Conservation (phyloP, 1,140 invertebrate species). For the Stegodyphus mimosarum region DNA sequence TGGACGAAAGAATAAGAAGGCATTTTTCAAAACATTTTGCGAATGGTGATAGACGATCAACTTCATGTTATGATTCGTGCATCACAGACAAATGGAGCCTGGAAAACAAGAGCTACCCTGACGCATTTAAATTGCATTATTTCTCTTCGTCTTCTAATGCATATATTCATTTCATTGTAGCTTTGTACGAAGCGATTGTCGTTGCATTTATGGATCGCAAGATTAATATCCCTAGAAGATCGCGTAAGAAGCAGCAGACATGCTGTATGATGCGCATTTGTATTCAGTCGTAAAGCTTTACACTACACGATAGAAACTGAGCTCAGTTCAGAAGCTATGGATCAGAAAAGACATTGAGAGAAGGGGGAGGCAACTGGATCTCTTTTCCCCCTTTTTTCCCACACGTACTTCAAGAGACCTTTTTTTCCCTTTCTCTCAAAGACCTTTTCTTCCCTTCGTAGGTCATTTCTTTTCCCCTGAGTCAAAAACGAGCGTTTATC, state of each 20-base stretch:
- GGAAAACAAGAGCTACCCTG: not conserved
- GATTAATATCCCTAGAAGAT: not conserved
- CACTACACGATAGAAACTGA: not conserved
- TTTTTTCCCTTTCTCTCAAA: slow-evolving; percentile 14
- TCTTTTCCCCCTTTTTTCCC: slow-evolving; percentile 10
- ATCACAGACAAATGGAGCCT: not conserved
- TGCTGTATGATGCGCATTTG: slow-evolving; percentile 3
- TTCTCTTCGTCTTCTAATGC: not conserved
- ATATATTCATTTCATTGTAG: not conserved
- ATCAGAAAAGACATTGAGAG: slow-evolving; percentile 20
- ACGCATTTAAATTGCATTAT: not conserved
- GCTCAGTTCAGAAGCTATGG: slow-evolving; percentile 19
- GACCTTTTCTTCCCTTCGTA: slow-evolving; percentile 5
- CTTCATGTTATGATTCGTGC: not conserved
- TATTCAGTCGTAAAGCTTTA: slow-evolving; percentile 14
- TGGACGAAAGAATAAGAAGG: no score
- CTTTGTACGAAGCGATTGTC: not conserved
- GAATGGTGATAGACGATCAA: not conserved
- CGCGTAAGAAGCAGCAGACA: not conserved
- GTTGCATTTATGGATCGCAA: not conserved
- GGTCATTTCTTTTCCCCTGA: slow-evolving; percentile 44
- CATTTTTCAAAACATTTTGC: not conserved
- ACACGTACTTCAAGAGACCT: not conserved
- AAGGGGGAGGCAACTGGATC: not conserved
- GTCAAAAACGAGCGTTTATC: slow-evolving; percentile 57